Evolutionary conservation across 2,797 vertebrate species (phyloP), one percentile per base, ranked within the genome.

Genomic region (Manis pentadactyla): DNA sequence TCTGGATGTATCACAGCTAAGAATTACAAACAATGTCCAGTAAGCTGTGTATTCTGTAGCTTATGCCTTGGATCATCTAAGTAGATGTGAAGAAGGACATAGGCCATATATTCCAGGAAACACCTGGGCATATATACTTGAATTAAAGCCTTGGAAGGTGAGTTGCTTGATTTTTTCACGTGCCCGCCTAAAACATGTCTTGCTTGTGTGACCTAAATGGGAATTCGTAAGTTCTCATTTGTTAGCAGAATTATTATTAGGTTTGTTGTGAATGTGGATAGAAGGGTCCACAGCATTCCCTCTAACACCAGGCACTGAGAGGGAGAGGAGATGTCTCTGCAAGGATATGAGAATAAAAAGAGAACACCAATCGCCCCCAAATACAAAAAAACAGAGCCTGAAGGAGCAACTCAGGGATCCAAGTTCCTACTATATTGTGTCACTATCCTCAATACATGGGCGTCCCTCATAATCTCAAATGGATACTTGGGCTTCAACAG

Each of bases 91-190:
- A 55, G 17, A 64, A 0, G 98, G 98, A 21, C 4, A 27, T 0
- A 99, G 99, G 5, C 99, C 99, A 0, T 99, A 99, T 77, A 71
- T 82, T 3, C 53, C 96, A 10, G 96, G 90, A 3, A 89, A 79
- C 0, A 57, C 78, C 7, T 99, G 99, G 96, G 98, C 99, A 49
- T 77, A 98, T 90, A 98, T 99, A 97, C 97, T 88, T 49, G 97
- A 97, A 14, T 99, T 99, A 98, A 99, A 99, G 17, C 99, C 99
- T 17, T 99, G 99, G 99, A 99, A 99, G 98, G 99, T 99, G 96
- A 90, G 88, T 51, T 95, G 94, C 86, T 31, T 18, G 13, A 46
- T 92, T 92, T 94, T 7, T 15, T 85, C 29, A 51, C 1, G 27
- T 53, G 31, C 5, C 5, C 5, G 64, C 15, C 29, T 66, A 82